These are phyloP conservation scores for Mycalesis mineus DNA, from an alignment of 2,888 invertebrate genomes.

Conservation along the genomic window DNA sequence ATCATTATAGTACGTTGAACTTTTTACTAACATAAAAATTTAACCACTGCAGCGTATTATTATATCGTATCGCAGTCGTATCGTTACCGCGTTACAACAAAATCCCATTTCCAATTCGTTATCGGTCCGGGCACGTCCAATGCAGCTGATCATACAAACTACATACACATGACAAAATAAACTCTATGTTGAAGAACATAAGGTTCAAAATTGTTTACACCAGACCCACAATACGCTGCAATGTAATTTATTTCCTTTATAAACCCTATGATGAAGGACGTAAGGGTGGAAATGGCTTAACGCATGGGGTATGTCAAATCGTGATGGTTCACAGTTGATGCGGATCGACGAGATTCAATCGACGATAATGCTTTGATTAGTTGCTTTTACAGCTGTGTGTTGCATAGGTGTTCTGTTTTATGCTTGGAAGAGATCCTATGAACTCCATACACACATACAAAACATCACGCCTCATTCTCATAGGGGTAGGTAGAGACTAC, in stretches of 20 bases:
- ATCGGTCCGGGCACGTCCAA: slow-evolving; percentile 31
- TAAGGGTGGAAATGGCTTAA: slow-evolving; percentile 2
- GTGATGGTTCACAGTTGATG: slow-evolving; percentile 17
- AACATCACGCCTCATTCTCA: too few relatives aligned
- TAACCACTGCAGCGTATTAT: background rate
- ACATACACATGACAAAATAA: background rate
- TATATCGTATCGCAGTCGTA: background rate
- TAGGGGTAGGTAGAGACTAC: too few relatives aligned
- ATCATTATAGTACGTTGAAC: too few relatives aligned
- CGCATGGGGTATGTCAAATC: slow-evolving; percentile 11
- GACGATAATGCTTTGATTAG: slow-evolving; percentile 30
- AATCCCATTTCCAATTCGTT: slow-evolving; percentile 35
- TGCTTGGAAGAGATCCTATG: background rate
- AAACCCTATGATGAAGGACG: background rate
- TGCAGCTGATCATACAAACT: slow-evolving; percentile 35
- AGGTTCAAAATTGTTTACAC: background rate
- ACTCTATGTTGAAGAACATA: background rate
- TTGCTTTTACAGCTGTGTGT: slow-evolving; percentile 33
- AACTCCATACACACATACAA: too few relatives aligned
- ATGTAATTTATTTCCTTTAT: background rate
- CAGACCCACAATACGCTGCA: background rate
- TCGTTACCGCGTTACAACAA: background rate
- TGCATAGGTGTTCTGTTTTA: background rate
- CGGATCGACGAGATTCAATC: slow-evolving; percentile 25
- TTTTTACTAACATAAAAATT: too few relatives aligned